phyloP scores from a whole-genome alignment of 2,797 vertebrate genomes.

The Gobionotothen gibberifrons region DNA sequence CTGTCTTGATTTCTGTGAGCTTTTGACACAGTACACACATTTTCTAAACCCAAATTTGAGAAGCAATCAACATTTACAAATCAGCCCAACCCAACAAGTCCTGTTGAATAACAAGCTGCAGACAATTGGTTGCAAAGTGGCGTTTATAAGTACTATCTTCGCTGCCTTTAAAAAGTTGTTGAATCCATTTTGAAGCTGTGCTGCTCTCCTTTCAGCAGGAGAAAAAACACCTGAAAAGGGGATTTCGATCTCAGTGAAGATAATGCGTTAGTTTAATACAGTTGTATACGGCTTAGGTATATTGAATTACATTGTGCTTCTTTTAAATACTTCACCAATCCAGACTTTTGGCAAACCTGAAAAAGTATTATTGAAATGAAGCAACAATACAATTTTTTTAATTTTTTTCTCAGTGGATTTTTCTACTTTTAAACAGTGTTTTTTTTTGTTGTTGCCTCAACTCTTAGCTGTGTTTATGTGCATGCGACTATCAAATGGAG shows the following conservation, averaged over 20 bases:
- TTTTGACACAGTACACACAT: background rate
- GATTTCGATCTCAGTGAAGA: background rate
- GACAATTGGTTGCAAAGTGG: background rate
- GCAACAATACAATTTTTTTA: background rate
- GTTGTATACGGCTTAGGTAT: background rate
- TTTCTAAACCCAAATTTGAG: too few relatives aligned
- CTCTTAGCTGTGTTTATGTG: background rate
- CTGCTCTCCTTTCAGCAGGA: background rate
- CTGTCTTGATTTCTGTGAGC: background rate
- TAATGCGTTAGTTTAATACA: background rate
- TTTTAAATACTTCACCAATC: background rate
- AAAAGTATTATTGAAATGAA: background rate
- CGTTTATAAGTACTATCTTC: background rate
- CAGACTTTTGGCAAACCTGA: background rate
- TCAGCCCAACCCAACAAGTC: background rate
- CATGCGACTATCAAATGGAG: background rate
- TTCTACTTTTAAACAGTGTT: background rate
- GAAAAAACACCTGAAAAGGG: background rate
- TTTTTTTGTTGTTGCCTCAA: background rate
- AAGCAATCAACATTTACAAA: background rate
- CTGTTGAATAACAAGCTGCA: background rate
- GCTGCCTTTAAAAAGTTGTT: background rate
- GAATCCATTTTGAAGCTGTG: background rate
- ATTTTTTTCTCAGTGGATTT: slow-evolving; percentile 2
- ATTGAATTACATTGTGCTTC: background rate